A percentile compares a stretch with the other conserved stretches of the same genome.
phyloP scores from a whole-genome alignment of 1,140 invertebrate genomes.

The Teleopsis dalmanni region DNA sequence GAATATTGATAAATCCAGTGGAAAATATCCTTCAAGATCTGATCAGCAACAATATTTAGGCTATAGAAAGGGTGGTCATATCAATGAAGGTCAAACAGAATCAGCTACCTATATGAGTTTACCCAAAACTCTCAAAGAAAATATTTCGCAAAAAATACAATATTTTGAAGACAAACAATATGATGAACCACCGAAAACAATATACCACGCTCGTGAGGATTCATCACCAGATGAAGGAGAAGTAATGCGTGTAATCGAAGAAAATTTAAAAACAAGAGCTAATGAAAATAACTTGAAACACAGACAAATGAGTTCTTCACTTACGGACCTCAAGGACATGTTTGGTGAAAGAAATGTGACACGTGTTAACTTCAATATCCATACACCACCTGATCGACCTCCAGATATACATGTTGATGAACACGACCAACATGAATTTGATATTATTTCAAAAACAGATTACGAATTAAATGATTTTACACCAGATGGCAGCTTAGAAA shows the following conservation, averaged over 20 bases:
- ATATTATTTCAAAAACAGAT: neutral
- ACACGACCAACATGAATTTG: neutral
- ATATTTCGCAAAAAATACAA: conserved; percentile 63
- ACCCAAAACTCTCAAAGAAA: conserved; percentile 46
- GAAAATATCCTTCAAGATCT: neutral
- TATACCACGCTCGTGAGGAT: conserved; percentile 51
- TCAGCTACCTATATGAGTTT: conserved; percentile 11
- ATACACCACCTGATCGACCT: conserved; percentile 33
- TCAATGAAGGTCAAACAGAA: neutral
- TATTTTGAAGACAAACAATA: conserved; percentile 64
- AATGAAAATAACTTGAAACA: conserved; percentile 15
- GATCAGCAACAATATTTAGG: no score
- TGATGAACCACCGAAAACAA: conserved; percentile 44
- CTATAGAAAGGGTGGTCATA: no score
- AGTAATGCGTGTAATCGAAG: conserved; percentile 34
- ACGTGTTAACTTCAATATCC: conserved; percentile 42
- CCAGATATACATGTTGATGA: conserved; percentile 14
- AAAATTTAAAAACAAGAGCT: conserved; percentile 33
- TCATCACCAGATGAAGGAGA: conserved; percentile 45
- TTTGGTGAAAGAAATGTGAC: conserved; percentile 60
- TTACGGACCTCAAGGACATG: conserved; percentile 68
- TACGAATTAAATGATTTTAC: conserved; percentile 24
- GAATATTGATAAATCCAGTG: neutral
- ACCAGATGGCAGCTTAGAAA: conserved; percentile 45
- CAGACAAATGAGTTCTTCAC: conserved; percentile 49